A percentile compares a stretch with the other conserved stretches of the same genome.
Conservation (phyloP, 2,113 vertebrate species). For the Smithornis capensis region DNA sequence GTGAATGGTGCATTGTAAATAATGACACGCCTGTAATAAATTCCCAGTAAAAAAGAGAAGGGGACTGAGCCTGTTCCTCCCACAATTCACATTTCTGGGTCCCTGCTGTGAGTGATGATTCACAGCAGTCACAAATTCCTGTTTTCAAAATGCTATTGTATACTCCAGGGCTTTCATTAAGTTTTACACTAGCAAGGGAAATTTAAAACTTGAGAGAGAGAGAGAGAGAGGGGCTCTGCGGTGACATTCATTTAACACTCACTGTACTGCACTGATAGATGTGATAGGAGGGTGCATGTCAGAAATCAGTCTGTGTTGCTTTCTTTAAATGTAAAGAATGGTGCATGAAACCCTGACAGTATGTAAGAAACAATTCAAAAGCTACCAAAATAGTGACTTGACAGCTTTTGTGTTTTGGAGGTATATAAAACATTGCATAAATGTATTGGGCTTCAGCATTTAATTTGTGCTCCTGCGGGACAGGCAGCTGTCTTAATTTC, state of each 20-base stretch:
- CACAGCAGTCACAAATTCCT: slow-evolving; percentile 79
- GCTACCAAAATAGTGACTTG: slow-evolving; percentile 42
- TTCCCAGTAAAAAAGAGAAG: slow-evolving; percentile 78
- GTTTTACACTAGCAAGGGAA: slow-evolving; percentile 77
- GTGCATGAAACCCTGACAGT: slow-evolving; percentile 49
- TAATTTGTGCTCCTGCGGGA: background rate
- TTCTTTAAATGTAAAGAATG: slow-evolving; percentile 58
- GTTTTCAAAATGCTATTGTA: slow-evolving; percentile 81
- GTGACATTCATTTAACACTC: slow-evolving; percentile 55
- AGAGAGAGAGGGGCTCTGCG: slow-evolving; percentile 45
- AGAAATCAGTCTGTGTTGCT: slow-evolving; percentile 16
- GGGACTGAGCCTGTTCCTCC: slow-evolving; percentile 69
- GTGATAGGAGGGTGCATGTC: slow-evolving; percentile 27
- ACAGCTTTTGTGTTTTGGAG: slow-evolving; percentile 45
- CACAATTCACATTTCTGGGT: slow-evolving; percentile 77
- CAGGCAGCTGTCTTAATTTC: slow-evolving; percentile 36
- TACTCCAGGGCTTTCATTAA: slow-evolving; percentile 80
- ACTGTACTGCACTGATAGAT: slow-evolving; percentile 42
- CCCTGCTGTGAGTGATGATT: slow-evolving; percentile 80
- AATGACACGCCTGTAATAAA: slow-evolving; percentile 83
- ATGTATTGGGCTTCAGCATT: background rate
- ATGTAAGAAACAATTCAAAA: slow-evolving; percentile 67
- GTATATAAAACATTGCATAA: background rate
- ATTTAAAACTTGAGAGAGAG: slow-evolving; percentile 74
- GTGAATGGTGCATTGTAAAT: slow-evolving; percentile 82